Conservation (phyloP, 2,113 vertebrate genomes). For the Saccopteryx leptura region DNA sequence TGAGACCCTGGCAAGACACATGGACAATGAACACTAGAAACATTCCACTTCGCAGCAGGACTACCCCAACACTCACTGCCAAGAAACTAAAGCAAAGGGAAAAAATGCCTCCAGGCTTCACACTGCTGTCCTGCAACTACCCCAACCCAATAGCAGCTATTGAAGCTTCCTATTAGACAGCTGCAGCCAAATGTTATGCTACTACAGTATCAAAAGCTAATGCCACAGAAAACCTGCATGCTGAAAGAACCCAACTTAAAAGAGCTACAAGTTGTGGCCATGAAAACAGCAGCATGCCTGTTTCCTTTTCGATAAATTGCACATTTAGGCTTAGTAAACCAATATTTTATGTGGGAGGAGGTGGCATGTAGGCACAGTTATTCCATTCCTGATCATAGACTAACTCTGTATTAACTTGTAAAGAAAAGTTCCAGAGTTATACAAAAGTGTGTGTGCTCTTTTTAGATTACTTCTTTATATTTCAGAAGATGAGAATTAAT, state of each 20-base stretch:
- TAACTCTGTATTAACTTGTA: constrained; percentile 11
- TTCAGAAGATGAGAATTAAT: constrained; percentile 25
- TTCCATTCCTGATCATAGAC: background rate
- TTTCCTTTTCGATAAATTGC: background rate
- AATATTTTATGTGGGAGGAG: background rate
- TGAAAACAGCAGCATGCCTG: background rate
- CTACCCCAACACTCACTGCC: background rate
- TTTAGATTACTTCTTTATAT: constrained; percentile 29
- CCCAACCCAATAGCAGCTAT: background rate
- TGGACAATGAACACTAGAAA: background rate
- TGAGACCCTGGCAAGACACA: background rate
- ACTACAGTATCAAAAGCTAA: background rate
- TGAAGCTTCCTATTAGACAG: background rate
- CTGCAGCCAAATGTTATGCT: background rate
- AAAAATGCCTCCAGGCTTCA: background rate
- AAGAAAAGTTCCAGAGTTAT: background rate
- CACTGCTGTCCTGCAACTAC: background rate
- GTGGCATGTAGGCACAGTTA: background rate
- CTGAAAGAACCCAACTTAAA: background rate
- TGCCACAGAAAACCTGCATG: background rate
- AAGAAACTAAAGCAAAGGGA: constrained; percentile 38
- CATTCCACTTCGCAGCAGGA: background rate
- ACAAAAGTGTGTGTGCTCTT: background rate
- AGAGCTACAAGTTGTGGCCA: background rate
- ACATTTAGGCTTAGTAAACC: background rate